phyloP scores from a whole-genome alignment of 2,113 vertebrate genomes.

The Scomber colias region DNA sequence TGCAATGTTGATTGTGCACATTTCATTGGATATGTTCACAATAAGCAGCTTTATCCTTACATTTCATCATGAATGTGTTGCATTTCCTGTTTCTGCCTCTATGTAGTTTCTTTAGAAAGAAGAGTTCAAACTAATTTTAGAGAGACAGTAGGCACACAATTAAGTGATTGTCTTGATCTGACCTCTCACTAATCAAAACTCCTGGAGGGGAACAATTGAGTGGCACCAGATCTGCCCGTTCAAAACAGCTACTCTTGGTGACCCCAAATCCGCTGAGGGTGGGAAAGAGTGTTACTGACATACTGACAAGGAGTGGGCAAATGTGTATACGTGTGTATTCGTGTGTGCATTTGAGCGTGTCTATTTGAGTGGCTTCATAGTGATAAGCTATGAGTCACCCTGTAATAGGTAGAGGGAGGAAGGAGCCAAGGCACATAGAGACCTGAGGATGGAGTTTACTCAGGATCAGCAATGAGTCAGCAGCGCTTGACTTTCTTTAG shows the following conservation, averaged over 20 bases:
- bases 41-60: too few relatives aligned
- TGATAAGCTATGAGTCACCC: slow-evolving; percentile 56
- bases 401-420: slow-evolving; percentile 32
- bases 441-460: slow-evolving; percentile 35
- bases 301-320: slow-evolving; percentile 28
- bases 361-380: slow-evolving; percentile 16
- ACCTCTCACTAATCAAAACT: slow-evolving; percentile 30
- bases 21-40: too few relatives aligned
- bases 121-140: not conserved
- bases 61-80: not conserved
- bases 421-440: slow-evolving; percentile 22
- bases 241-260: slow-evolving; percentile 26
- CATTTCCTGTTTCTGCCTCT: not conserved
- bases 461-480: slow-evolving; percentile 23
- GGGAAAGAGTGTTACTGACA: slow-evolving; percentile 25
- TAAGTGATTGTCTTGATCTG: not conserved
- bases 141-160: not conserved
- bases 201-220: slow-evolving; percentile 21
- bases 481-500: not conserved
- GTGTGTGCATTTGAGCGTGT: slow-evolving; percentile 10
- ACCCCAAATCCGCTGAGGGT: slow-evolving; percentile 32
- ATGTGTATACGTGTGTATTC: not conserved
- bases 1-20: too few relatives aligned
- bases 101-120: not conserved
- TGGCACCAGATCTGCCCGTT: slow-evolving; percentile 54